Conservation (phyloP, 2,113 vertebrate species). For the Campylorhamphus procurvoides region DNA sequence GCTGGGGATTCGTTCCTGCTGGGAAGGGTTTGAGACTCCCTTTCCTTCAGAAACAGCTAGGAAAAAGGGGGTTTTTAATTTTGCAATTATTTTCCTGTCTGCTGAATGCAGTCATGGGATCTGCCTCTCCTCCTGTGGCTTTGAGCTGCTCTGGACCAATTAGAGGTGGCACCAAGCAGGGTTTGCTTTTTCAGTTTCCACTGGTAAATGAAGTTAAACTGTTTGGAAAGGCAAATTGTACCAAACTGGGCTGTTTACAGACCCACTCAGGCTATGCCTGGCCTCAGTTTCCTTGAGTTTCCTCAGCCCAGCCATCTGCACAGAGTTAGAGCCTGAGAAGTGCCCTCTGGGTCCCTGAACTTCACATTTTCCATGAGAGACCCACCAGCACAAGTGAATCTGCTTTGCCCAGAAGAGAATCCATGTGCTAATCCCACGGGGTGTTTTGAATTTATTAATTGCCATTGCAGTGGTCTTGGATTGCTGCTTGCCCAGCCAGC, state of each 20-base stretch:
- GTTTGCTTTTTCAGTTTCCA: neutral
- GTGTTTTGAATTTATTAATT: neutral
- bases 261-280: neutral
- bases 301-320: neutral
- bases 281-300: neutral
- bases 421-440: fast-evolving
- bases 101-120: neutral
- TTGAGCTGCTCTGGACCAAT: neutral
- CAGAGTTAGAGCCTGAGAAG: neutral
- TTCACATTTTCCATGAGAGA: neutral
- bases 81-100: constrained; percentile 31
- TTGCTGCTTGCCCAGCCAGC: neutral
- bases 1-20: neutral
- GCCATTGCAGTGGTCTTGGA: neutral
- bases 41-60: neutral
- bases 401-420: neutral
- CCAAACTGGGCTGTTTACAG: neutral
- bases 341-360: neutral
- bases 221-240: neutral
- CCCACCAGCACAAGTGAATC: neutral
- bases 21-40: neutral
- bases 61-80: neutral
- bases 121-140: constrained; percentile 22
- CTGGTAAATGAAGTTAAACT: neutral
- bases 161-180: neutral